Evolutionary conservation across 30 jellyfish, hydroid and myxozoan species (phyloP).

Genomic region (Pelagia noctiluca): DNA sequence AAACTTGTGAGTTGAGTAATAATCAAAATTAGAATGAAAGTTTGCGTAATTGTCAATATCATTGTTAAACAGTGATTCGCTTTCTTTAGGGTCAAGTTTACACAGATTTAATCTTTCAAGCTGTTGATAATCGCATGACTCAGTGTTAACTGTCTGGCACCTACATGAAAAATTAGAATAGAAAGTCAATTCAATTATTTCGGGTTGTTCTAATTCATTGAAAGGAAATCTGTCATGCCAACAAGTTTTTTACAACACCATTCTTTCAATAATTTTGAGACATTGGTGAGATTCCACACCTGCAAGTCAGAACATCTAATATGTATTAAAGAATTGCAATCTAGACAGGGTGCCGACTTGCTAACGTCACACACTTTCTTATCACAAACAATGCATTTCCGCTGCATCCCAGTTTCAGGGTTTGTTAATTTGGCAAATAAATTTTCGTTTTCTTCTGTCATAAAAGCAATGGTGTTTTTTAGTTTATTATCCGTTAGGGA

Average conservation of each 20-base stretch:
- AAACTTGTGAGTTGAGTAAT: slow-evolving; percentile 9
- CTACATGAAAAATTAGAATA: slow-evolving; percentile 11
- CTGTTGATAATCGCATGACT: slow-evolving; percentile 2
- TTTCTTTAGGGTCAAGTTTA: not conserved
- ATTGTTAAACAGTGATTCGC: slow-evolving; percentile 10
- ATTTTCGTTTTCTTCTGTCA: slow-evolving; percentile 19
- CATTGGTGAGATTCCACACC: slow-evolving; percentile 18
- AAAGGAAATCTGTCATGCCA: slow-evolving; percentile 18
- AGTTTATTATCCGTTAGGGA: slow-evolving; percentile 9
- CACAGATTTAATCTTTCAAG: not conserved
- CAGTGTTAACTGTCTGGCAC: slow-evolving; percentile 22
- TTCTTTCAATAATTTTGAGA: slow-evolving; percentile 3
- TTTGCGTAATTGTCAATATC: slow-evolving; percentile 15
- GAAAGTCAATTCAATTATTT: slow-evolving; percentile 20
- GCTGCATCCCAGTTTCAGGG: slow-evolving; percentile 19
- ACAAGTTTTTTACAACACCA: slow-evolving; percentile 16
- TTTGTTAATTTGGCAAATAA: slow-evolving; percentile 10
- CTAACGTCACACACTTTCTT: slow-evolving; percentile 17
- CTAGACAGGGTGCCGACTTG: slow-evolving; percentile 25
- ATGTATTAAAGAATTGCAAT: slow-evolving; percentile 19
- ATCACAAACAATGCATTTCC: slow-evolving; percentile 20
- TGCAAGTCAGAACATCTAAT: slow-evolving; percentile 17
- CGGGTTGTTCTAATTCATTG: slow-evolving; percentile 3
- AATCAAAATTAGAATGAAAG: slow-evolving; percentile 8
- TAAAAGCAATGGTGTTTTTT: slow-evolving; percentile 17